phyloP scores from a whole-genome alignment of 92 coral and sea anemone species.

The Porites evermanni region DNA sequence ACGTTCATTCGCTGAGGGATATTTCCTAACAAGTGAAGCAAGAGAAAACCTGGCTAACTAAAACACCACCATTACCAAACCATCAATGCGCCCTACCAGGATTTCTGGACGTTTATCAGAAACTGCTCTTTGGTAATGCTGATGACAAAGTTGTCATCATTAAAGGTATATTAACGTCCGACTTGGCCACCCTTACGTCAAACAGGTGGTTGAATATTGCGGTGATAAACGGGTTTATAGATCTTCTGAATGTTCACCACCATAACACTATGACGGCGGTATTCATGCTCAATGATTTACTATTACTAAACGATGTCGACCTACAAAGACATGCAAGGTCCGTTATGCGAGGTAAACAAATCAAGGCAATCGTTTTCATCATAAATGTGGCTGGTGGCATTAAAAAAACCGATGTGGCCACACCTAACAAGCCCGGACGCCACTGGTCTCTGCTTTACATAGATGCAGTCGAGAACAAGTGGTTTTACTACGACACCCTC shows the following conservation, averaged over 20 bases:
- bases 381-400: constrained; percentile 54
- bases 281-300: constrained; percentile 46
- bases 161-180: constrained; percentile 24
- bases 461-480: constrained; percentile 31
- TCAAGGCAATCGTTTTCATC: constrained; percentile 37
- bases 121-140: constrained; percentile 26
- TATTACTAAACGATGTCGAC: constrained; percentile 17
- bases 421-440: constrained; percentile 46
- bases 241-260: constrained; percentile 35
- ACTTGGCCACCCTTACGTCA: constrained; percentile 52
- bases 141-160: constrained; percentile 35
- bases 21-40: constrained; percentile 20
- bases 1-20: constrained; percentile 45
- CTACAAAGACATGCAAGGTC: constrained; percentile 7
- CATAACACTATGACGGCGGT: constrained; percentile 26
- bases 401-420: constrained; percentile 41
- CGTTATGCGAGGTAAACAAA: constrained; percentile 22
- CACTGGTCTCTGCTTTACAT: constrained; percentile 64
- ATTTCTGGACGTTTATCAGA: constrained; percentile 33
- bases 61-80: constrained; percentile 30
- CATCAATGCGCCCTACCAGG: constrained; percentile 32
- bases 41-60: constrained; percentile 51
- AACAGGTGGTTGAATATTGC: constrained; percentile 58
- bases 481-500: constrained; percentile 57
- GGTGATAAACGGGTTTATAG: constrained; percentile 27